Base-by-base conservation (phyloP, 2,888 invertebrate species). In the Nemurella pictetii region DNA sequence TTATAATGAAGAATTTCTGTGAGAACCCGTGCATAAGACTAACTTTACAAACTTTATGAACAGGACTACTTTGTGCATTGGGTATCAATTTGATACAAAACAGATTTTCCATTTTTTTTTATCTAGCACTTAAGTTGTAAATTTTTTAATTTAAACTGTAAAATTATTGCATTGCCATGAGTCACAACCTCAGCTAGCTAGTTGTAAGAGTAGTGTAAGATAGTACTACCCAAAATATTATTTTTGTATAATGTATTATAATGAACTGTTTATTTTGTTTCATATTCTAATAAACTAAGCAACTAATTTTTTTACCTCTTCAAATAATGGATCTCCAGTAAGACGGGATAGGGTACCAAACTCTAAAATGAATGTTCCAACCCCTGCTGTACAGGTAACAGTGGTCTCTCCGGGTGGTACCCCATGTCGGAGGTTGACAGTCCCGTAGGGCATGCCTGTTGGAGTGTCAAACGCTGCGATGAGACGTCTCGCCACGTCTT, bases 361-460 rank as follows among this genome's bases (percentile, higher is more conserved):
- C 91, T 99, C 99, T 25, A 99, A 92, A 73, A 99, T 94, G 90
- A 97, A 99, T 0, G 99, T 99, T 0, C 99, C 99, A 74, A 99
- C 97, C 0, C 99, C 98, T 20, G 99, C 99, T 0, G 99, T 99
- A 89, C 99, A 99, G 0, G 99, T 99, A 0, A 99, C 94, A 72
- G 97, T 95, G 0, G 99, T 99, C 91, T 99, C 99, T 9, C 96
- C 97, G 36, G 93, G 93, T 0, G 99, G 99, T 0, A 99, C 97
- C 0, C 99, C 99, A 89, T 96, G 93, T 84, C 94, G 93, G 55
- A 99, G 91, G 90, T 98, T 98, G 0, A 98, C 98, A 0, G 99
- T 99, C 7, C 99, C 99, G 91, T 98, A 99, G 0, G 99, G 99
- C 98, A 99, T 99, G 0, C 98, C 98, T 12, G 97, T 96, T 35